These are phyloP conservation scores for Baronia brevicornis DNA, from an alignment of 2,888 invertebrate species.

Conservation along the genomic window DNA sequence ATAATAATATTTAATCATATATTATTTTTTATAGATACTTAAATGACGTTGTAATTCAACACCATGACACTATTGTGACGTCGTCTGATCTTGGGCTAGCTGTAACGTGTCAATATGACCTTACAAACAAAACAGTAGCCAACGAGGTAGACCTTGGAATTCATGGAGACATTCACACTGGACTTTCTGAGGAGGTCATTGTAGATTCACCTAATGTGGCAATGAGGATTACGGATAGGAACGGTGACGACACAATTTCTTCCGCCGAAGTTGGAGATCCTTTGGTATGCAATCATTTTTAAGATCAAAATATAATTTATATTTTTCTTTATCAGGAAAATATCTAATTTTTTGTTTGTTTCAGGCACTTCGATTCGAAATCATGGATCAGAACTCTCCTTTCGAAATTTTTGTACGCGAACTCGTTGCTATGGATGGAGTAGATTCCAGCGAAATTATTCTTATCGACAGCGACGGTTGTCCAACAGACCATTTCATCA, in stretches of 20 bases:
- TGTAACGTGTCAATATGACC: constrained; percentile 94
- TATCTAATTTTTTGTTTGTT: constrained; percentile 36
- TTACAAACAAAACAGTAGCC: constrained; percentile 94
- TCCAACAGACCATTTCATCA: constrained; percentile 94
- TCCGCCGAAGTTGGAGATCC: constrained; percentile 96
- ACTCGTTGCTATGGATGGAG: constrained; percentile 95
- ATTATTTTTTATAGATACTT: constrained; percentile 73
- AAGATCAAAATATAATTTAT: constrained; percentile 1
- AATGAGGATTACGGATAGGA: constrained; percentile 92
- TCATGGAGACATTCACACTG: constrained; percentile 90
- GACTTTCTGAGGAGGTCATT: constrained; percentile 91
- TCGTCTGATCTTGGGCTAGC: constrained; percentile 94
- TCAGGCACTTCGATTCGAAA: constrained; percentile 90
- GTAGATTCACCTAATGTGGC: constrained; percentile 96
- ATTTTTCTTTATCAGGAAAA: background rate
- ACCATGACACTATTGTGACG: constrained; percentile 96
- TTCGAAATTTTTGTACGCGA: constrained; percentile 97
- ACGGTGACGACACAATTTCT: constrained; percentile 87
- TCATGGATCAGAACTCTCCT: constrained; percentile 93
- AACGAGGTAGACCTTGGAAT: constrained; percentile 94
- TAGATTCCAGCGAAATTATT: constrained; percentile 93
- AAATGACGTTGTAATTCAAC: constrained; percentile 95
- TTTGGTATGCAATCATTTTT: constrained; percentile 52
- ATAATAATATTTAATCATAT: constrained; percentile 9
- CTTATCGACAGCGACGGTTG: constrained; percentile 94